phyloP scores from a whole-genome alignment of 2,797 vertebrate species.

The Argentina silus region DNA sequence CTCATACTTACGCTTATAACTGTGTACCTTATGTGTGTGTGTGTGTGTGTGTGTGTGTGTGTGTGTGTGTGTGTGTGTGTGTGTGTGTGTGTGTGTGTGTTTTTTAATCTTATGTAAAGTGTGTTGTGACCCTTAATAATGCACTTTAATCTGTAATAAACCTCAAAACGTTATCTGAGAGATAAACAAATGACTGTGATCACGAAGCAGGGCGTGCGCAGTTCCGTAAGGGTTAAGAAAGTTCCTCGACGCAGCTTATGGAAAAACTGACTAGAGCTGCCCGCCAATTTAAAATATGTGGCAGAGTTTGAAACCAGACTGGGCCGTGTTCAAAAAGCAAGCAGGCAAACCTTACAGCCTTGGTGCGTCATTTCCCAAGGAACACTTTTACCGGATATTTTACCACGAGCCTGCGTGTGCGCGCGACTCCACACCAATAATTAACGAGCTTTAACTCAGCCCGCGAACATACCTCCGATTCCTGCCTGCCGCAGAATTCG shows the following conservation, averaged over 20 bases:
- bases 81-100: too few relatives aligned
- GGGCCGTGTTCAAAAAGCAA: background rate
- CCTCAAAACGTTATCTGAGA: background rate
- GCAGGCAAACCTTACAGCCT: conserved; percentile 39
- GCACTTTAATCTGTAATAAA: too few relatives aligned
- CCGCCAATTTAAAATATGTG: conserved; percentile 36
- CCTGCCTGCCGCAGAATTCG: conserved; percentile 24
- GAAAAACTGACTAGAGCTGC: conserved; percentile 55
- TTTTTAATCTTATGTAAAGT: background rate
- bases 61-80: too few relatives aligned
- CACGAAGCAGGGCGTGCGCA: background rate
- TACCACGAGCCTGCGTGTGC: conserved; percentile 31
- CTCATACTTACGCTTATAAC: too few relatives aligned
- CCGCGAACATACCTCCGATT: conserved; percentile 24
- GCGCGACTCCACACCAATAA: conserved; percentile 34
- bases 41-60: too few relatives aligned
- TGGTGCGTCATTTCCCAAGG: conserved; percentile 63
- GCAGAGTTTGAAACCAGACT: conserved; percentile 13
- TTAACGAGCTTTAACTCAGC: conserved; percentile 39
- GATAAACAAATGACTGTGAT: background rate
- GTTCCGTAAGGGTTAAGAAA: conserved; percentile 49
- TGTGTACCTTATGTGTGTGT: too few relatives aligned
- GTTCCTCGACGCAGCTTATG: conserved; percentile 23
- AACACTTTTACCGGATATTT: background rate
- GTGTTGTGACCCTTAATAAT: too few relatives aligned